Evolutionary conservation across 1,140 invertebrate species (phyloP), one percentile per base, ranked within the genome.

Genomic region (Sitodiplosis mosellana): DNA sequence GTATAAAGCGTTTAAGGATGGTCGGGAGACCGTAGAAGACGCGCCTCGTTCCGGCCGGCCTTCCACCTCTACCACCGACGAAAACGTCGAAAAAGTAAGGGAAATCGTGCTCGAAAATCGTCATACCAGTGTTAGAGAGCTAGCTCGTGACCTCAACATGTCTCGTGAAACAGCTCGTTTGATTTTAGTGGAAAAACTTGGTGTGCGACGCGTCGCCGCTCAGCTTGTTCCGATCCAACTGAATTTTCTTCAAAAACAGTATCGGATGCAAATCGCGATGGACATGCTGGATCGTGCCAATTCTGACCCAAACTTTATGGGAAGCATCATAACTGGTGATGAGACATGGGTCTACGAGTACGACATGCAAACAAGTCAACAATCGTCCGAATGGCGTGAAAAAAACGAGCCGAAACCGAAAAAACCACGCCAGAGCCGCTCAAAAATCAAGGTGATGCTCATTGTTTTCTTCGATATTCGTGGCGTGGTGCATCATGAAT

Each of bases 1-100:
- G 56, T 56, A 49, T 49, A 57, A 56, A 47, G 27, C 49, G 15
- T 57, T 56, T 14, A 34, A 49, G 50, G 46, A 46, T 20, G 49
- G 53, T 42, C 49, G 53, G 43, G 54, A 59, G 52, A 47, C 46
- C 46, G 53, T 57, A 48, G 51, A 57, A 54, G 56, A 61, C 47
- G 43, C 54, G 40, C 48, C 48, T 49, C 51, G 54, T 40, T 54
- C 52, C 50, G 55, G 58, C 48, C 49, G 55, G 34, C 53, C 55
- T 51, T 53, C 49, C 49, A 60, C 55, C 20, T 51, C 53, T 50
- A 46, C 45, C 54, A 59, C 47, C 47, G 52, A 56, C 41, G 51
- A 53, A 49, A 52, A 55, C 43, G 47, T 59, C 51, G 49, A 53
- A 41, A 50, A 47, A 51, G 15, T 48, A 11, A 48, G 11, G 22